Evolutionary conservation across 2,113 vertebrate genomes (phyloP).

Genomic region (Mustela nigripes): DNA sequence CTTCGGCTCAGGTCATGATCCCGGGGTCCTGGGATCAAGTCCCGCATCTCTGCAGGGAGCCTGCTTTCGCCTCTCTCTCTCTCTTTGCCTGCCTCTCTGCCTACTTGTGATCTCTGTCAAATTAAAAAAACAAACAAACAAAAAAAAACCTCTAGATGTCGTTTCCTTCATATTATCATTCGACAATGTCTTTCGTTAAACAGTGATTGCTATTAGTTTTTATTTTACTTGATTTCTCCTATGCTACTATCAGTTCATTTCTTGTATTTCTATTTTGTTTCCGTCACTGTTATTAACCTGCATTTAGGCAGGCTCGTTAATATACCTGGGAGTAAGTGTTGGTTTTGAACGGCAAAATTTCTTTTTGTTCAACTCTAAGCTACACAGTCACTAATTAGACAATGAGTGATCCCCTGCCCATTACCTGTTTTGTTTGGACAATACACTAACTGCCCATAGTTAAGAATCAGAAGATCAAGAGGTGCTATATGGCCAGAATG

Average conservation of each 20-base stretch:
- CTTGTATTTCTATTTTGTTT: conserved; percentile 34
- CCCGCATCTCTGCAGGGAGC: too few species aligned
- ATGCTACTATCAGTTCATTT: not conserved
- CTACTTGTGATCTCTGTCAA: too few species aligned
- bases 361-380: not conserved
- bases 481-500: not conserved
- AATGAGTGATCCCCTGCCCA: not conserved
- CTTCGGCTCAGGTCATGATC: too few species aligned
- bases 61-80: too few species aligned
- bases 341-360: not conserved
- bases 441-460: not conserved
- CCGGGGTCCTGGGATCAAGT: too few species aligned
- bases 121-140: too few species aligned
- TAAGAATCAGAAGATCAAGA: not conserved
- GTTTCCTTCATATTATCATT: conserved; percentile 41
- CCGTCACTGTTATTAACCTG: not conserved
- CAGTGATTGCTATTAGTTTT: not conserved
- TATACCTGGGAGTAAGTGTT: not conserved
- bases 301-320: not conserved
- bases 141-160: not conserved
- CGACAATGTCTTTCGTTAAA: conserved; percentile 34
- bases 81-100: too few species aligned
- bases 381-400: not conserved
- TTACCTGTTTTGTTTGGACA: not conserved
- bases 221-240: conserved; percentile 51